Base-by-base conservation (phyloP, 2,888 invertebrate species). In the Ceriagrion tenellum region DNA sequence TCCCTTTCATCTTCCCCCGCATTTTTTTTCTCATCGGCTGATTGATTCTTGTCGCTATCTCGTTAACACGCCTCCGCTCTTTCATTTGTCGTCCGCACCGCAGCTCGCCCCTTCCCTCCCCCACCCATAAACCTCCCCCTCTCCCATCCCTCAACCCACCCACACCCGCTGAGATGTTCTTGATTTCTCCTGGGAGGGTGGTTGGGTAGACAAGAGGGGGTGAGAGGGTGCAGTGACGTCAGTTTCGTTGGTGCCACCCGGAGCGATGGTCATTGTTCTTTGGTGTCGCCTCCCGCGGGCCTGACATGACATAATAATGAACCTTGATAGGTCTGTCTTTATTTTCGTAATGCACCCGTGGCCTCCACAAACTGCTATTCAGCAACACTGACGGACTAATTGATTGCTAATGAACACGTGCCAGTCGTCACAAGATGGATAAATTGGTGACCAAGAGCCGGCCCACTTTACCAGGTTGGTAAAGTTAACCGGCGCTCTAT, bases 21-120 rank as follows among this genome's bases (percentile, higher is more conserved):
- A 13, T 81, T 26, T 81, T 3, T 18, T 81, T 35, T 35, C 81
- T 35, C 81, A 35, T 35, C 81, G 81, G 81, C 81, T 81, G 81
- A 81, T 81, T 81, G 81, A 81, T 81, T 81, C 81, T 81, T 81
- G 81, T 35, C 81, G 81, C 81, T 26, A 81, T 81, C 81, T 81
- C 81, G 81, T 81, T 81, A 81, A 35, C 81, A 81, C 81, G 81
- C 30, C 81, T 81, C 81, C 81, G 81, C 81, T 81, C 35, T 81
- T 81, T 81, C 81, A 81, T 81, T 81, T 81, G 81, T 81, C 81
- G 81, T 81, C 81, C 81, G 47, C 47, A 81, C 35, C 81, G 81
- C 81, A 81, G 69, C 69, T 3, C 16, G 18, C 23, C n/a, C 26
- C 69, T 26, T 26, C 0, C 26, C 63, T 23, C 63, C 63, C 16